phyloP scores from a whole-genome alignment of 2,888 invertebrate genomes.

The Ormyrus nitidulus region DNA sequence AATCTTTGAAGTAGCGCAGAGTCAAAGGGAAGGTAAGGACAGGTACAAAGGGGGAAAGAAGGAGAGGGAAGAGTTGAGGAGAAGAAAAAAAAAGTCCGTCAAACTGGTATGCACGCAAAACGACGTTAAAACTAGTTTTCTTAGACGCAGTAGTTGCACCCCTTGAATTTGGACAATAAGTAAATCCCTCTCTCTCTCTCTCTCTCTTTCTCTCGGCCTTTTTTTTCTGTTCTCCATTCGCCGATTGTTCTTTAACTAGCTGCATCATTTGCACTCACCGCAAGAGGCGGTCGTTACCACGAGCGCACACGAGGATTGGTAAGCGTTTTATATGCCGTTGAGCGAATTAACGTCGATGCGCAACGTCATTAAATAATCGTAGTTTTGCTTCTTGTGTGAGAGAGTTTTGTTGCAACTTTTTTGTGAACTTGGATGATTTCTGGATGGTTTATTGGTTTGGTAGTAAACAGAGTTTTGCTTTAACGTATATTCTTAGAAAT shows the following conservation, averaged over 20 bases:
- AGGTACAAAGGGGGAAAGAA: constrained; percentile 51
- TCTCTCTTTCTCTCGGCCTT: constrained; percentile 16
- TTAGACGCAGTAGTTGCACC: constrained; percentile 61
- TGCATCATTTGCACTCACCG: constrained; percentile 49
- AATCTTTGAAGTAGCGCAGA: constrained; percentile 52
- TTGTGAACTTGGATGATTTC: neutral
- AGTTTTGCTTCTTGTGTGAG: neutral
- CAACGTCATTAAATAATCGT: constrained; percentile 22
- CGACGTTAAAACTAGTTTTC: constrained; percentile 66
- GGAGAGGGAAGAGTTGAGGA: constrained; percentile 6
- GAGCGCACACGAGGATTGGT: neutral
- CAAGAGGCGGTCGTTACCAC: constrained; percentile 17
- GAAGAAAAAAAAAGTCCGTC: constrained; percentile 13
- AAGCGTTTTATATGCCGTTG: neutral
- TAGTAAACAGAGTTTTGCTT: too few relatives aligned
- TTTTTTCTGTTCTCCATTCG: constrained; percentile 1
- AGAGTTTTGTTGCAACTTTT: neutral
- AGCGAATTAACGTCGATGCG: neutral
- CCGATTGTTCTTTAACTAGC: constrained; percentile 57
- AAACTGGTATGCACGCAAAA: constrained; percentile 47
- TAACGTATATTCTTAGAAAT: too few relatives aligned
- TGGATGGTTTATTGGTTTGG: neutral
- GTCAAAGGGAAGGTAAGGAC: constrained; percentile 54
- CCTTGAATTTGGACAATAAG: constrained; percentile 62
- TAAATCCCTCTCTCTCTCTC: constrained; percentile 52